Percentiles rank a stretch among this genome's conserved stretches.
Conservation (phyloP, 2,113 vertebrate genomes). For the Malurus alboscapulatus region DNA sequence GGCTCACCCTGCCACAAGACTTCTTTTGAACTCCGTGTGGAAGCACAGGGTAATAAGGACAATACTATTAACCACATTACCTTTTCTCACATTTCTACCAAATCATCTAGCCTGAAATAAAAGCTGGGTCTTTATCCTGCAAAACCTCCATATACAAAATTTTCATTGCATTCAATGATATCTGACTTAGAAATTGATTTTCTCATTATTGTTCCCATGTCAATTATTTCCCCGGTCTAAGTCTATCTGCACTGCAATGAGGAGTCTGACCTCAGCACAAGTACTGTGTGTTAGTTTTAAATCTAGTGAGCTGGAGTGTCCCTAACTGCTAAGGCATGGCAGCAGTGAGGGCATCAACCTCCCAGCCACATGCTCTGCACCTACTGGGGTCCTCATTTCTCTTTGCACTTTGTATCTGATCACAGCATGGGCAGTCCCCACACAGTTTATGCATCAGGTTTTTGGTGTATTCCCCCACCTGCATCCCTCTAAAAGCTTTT, state of each 20-base stretch:
- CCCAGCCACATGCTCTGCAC: fast-evolving
- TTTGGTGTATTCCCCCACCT: not conserved
- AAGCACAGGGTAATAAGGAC: not conserved
- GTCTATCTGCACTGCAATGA: slow-evolving; percentile 17
- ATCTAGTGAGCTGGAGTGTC: not conserved
- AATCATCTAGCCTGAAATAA: slow-evolving; percentile 14
- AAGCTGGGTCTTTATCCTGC: slow-evolving; percentile 39
- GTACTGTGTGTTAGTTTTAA: not conserved
- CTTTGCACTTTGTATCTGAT: not conserved
- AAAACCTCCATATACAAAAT: slow-evolving; percentile 36
- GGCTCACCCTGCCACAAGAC: not conserved
- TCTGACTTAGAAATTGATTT: slow-evolving; percentile 63
- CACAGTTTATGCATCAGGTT: fast-evolving
- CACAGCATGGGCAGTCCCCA: not conserved
- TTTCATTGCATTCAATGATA: slow-evolving; percentile 47
- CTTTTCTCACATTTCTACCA: not conserved
- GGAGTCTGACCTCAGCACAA: not conserved
- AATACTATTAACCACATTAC: not conserved
- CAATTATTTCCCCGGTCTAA: slow-evolving; percentile 18
- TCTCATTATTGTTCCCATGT: slow-evolving; percentile 60
- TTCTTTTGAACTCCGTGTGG: not conserved
- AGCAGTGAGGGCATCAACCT: not conserved
- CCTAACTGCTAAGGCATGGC: not conserved
- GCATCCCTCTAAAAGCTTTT: not conserved
- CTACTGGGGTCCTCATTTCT: not conserved